These are phyloP conservation scores for Coenonympha glycerion DNA, from an alignment of 2,888 invertebrate species.

Conservation along the genomic window DNA sequence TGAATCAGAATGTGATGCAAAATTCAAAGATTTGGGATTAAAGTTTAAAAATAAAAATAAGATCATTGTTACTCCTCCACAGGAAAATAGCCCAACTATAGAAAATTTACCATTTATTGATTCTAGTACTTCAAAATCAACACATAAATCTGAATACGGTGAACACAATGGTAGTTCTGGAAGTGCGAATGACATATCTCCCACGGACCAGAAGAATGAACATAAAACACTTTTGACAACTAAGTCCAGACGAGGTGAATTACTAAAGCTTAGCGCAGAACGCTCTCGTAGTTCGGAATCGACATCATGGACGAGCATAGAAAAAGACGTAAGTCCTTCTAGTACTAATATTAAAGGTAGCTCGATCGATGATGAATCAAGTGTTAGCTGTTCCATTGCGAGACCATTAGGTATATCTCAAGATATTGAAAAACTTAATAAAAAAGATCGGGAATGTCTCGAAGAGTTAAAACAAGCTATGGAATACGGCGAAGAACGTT, in stretches of 20 bases:
- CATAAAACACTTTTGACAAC: constrained; percentile 60
- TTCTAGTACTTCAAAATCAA: constrained; percentile 56
- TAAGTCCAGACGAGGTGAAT: constrained; percentile 70
- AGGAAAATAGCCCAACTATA: constrained; percentile 76
- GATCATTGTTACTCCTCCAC: constrained; percentile 77
- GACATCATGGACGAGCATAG: constrained; percentile 87
- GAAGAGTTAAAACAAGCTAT: constrained; percentile 77
- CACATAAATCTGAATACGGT: constrained; percentile 59
- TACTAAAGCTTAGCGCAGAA: constrained; percentile 81
- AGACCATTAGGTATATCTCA: constrained; percentile 86
- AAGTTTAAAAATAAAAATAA: constrained; percentile 75
- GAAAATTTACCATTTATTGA: constrained; percentile 73
- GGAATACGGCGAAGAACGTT: constrained; percentile 72
- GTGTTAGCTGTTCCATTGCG: constrained; percentile 86
- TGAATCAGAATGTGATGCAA: constrained; percentile 60
- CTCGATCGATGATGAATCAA: constrained; percentile 82
- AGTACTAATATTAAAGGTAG: constrained; percentile 79
- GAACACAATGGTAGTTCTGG: constrained; percentile 67
- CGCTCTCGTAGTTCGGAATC: constrained; percentile 87
- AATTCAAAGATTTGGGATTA: constrained; percentile 47
- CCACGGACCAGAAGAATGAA: constrained; percentile 57
- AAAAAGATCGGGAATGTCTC: constrained; percentile 78
- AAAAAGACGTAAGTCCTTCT: constrained; percentile 80
- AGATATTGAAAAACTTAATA: constrained; percentile 80
- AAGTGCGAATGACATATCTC: constrained; percentile 59